Conservation (phyloP, 2,888 invertebrate genomes). For the Eurytoma californica region DNA sequence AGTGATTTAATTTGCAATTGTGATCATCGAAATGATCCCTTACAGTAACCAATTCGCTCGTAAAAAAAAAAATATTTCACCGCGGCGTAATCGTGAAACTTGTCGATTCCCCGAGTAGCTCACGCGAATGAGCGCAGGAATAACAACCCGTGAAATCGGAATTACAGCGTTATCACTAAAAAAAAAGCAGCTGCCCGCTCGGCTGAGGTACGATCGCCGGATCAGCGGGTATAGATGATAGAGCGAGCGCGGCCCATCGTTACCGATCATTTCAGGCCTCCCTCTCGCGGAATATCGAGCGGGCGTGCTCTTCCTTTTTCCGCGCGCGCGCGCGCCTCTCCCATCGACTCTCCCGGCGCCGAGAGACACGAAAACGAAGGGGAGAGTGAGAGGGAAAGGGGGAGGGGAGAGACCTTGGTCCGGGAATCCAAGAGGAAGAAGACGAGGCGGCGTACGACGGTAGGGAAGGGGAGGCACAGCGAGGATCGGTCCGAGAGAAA, state of each 20-base stretch:
- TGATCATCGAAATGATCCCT: too few relatives aligned
- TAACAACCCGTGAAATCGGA: not conserved
- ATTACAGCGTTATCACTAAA: not conserved
- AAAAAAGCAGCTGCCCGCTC: too few relatives aligned
- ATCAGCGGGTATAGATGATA: too few relatives aligned
- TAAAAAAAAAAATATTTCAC: too few relatives aligned
- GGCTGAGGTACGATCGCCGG: too few relatives aligned
- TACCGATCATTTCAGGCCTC: conserved; percentile 1
- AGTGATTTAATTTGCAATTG: too few relatives aligned
- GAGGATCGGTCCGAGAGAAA: conserved; percentile 68
- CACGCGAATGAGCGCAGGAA: not conserved
- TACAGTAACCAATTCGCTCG: too few relatives aligned
- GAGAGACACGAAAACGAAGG: conserved; percentile 32
- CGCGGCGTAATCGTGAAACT: too few relatives aligned
- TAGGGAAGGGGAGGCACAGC: conserved; percentile 67
- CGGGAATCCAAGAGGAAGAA: conserved; percentile 53
- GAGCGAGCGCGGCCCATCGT: not conserved
- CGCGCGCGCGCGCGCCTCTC: not conserved
- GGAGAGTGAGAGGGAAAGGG: conserved; percentile 41
- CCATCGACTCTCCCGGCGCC: conserved; percentile 6
- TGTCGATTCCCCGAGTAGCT: too few relatives aligned
- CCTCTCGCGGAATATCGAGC: too few relatives aligned
- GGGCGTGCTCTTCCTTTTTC: too few relatives aligned
- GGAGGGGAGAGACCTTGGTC: conserved; percentile 24
- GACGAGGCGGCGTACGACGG: conserved; percentile 54